Percentiles rank a stretch among this genome's conserved stretches.
These are phyloP conservation scores for Trilocha varians DNA, from an alignment of 2,888 invertebrate species.

Conservation along the genomic window DNA sequence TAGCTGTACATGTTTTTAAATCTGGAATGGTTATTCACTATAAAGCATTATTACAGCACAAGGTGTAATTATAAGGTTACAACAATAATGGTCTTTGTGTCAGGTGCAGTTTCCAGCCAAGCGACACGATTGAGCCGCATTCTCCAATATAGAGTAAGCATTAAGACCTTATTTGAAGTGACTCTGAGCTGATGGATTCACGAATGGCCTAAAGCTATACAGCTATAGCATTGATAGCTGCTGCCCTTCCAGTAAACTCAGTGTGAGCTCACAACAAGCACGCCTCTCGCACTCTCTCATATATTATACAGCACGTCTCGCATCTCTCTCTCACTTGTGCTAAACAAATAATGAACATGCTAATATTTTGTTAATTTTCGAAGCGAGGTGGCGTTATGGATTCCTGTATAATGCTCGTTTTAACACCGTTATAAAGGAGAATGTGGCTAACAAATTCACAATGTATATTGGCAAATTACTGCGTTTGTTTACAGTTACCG, in stretches of 20 bases:
- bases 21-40: not conserved
- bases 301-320: not conserved
- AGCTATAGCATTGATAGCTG: not conserved
- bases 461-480: not conserved
- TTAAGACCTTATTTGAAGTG: conserved; percentile 18
- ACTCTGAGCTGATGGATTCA: not conserved
- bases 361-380: not conserved
- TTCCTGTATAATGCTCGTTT: not conserved
- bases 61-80: not conserved
- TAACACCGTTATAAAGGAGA: not conserved
- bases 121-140: conserved; percentile 67
- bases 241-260: not conserved
- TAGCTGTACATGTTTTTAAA: not conserved
- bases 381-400: not conserved
- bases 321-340: not conserved
- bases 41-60: not conserved
- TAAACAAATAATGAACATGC: not conserved
- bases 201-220: not conserved
- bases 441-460: not conserved
- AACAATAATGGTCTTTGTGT: conserved; percentile 39
- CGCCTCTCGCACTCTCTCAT: conserved; percentile 1
- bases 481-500: not conserved
- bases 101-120: conserved; percentile 71
- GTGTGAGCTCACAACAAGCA: not conserved
- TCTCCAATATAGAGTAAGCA: conserved; percentile 70